Evolutionary conservation across 1,140 invertebrate genomes (phyloP), one percentile per base, ranked within the genome.

Genomic region (Elymnias hypermnestra): DNA sequence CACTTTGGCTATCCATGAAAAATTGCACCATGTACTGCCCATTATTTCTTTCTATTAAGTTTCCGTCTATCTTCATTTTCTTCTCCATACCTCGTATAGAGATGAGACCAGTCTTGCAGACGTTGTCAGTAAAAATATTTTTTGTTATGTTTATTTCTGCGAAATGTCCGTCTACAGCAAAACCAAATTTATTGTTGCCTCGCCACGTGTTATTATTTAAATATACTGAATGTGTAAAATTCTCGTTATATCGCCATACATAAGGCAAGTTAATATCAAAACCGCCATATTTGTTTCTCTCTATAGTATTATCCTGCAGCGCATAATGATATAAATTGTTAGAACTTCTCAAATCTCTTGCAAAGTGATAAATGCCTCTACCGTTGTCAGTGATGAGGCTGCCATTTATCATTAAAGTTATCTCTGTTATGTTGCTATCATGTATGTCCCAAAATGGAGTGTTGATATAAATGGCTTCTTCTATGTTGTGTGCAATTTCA

Each of bases 21-120:
- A 99, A 95, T 69, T 98, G 93, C 0, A 98, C 88, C 87, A 98
- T 93, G 65, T 91, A 95, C n/a, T 89, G 88, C 0, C 94, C 95
- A 33, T 87, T 90, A 70, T 99, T 99, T 12, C 89, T 87, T 53
- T 92, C 89, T 23, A 99, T 94, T 38, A 93, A 72, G 87, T 93
- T 91, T 62, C 90, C 76, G 90, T 92, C 89, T 49, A 99, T 94
- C 15, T 91, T 87, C 82, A 99, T 89, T 61, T 94, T 92, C 83
- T 99, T 99, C 79, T 99, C 98, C 97, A 99, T 99, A 8, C 98
- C 98, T 41, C 90, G 88, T 2, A 99, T 87, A 0, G 92, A 91
- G 1, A 99, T 88, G 8, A 99, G 78, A 0, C 98, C 95, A 5
- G 79, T 88, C 42, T 92, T 91, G 62, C 97, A 98, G 3, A 85